Evolutionary conservation across 2,113 vertebrate species (phyloP), one percentile per base, ranked within the genome.

Genomic region (Zootoca vivipara): DNA sequence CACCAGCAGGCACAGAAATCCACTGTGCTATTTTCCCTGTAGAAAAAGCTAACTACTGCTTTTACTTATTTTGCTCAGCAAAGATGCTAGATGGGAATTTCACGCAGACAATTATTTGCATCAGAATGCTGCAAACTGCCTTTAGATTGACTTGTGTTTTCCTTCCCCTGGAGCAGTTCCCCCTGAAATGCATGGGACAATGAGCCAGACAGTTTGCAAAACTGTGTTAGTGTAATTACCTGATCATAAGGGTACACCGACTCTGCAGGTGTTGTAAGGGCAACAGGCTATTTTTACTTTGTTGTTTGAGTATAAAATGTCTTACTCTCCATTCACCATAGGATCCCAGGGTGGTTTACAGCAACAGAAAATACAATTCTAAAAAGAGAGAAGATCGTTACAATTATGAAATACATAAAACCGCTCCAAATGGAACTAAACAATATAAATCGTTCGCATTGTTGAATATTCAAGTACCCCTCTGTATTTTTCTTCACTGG

Each of bases 31-130:
- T 87, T 93, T 92, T 94, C 87, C 82, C 86, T 92, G 67, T 62
- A 77, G 83, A 90, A 87, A 83, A 74, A 94, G 90, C 89, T 91
- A 90, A 82, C 89, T 89, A 78, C 79, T 88, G 88, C 81, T 93
- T 85, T 83, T 90, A 70, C 28, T 91, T 89, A 90, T 94, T 88
- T 94, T 95, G 91, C 83, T 88, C 87, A 82, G 88, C 90, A 93
- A 93, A 84, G 74, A 83, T 77, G 30, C 33, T 91, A 85, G 91
- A 93, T 85, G 77, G 85, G 88, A 90, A 90, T 72, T 87, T 93
- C 85, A 90, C 13, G 13, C 74, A 92, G 83, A 90, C 89, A 94
- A 92, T 92, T 94, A 94, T 72, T 93, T 94, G 70, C 85, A 88
- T 94, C 87, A 78, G 74, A 80, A 79, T 87, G 89, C 87, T 89